Conservation (phyloP, 2,797 vertebrate species). For the Brotula barbata region DNA sequence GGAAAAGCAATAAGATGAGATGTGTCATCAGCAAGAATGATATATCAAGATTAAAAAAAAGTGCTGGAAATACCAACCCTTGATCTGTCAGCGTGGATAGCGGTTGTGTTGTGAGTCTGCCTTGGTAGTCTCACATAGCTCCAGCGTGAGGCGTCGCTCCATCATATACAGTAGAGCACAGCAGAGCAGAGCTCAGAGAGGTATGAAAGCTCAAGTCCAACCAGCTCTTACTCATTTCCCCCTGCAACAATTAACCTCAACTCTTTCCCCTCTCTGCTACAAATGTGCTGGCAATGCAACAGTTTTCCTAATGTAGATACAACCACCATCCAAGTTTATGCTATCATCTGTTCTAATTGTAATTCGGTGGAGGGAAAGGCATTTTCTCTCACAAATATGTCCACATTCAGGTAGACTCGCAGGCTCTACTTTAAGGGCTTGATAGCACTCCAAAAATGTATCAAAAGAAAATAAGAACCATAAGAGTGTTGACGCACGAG, state of each 20-base stretch:
- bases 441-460: conserved; percentile 56
- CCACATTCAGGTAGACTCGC: conserved; percentile 57
- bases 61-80: conserved; percentile 61
- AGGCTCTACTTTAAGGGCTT: conserved; percentile 53
- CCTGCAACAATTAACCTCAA: conserved; percentile 44
- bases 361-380: conserved; percentile 30
- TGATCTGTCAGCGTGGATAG: conserved; percentile 71
- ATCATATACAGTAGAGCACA: conserved; percentile 26
- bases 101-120: conserved; percentile 44
- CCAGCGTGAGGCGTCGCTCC: background rate
- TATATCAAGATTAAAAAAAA: conserved; percentile 61
- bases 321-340: conserved; percentile 34
- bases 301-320: conserved; percentile 40
- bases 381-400: conserved; percentile 36
- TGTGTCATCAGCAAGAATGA: conserved; percentile 52
- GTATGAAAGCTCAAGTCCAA: conserved; percentile 16
- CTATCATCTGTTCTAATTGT: conserved; percentile 37
- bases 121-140: conserved; percentile 68
- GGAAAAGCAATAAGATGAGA: conserved; percentile 49
- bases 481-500: conserved; percentile 61
- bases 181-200: conserved; percentile 22
- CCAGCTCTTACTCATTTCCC: conserved; percentile 20
- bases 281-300: conserved; percentile 42
- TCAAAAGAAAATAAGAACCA: conserved; percentile 66
- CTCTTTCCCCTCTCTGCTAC: conserved; percentile 19